Evolutionary conservation across 2,888 invertebrate genomes (phyloP), one percentile per base, ranked within the genome.

Genomic region (Mesochorus sp.): DNA sequence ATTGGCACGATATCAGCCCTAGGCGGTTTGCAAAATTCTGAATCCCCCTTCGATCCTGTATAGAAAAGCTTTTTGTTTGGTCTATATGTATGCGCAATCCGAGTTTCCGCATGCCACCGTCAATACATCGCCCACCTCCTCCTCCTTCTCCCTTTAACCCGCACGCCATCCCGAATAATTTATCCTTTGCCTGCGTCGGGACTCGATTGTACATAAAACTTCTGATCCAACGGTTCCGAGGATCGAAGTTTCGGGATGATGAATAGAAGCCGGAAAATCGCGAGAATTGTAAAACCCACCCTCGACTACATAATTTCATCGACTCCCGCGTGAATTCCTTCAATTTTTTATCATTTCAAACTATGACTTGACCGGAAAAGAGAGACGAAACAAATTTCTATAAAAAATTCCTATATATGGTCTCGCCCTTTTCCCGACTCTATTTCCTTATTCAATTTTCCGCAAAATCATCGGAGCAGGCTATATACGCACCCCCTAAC

Each of bases 1-100:
- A 85, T 84, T 84, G 85, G 84, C 85, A 82, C 78, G 78, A 78
- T 80, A 85, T 82, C 84, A 82, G 82, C 80, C 53, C 53, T 21
- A 47, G 72, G 72, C 76, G 51, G 61, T 72, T 72, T 61, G 53
- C 44, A 42, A 76, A 72, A 72, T 72, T 72, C 72, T 37, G 14
- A 72, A 72, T 39, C 39, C 64, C 34, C 6, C 47, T 19, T 49
- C 28, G 17, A 17, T 17, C 19, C 26, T 49, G 12, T 67, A 28
- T 37, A n/a, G 24, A 53, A 61, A 53, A 76, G 76, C 67, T 71
- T 67, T 76, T 72, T 76, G 76, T 76, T 72, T 61, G 61, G 0
- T 12, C 8, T 55, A 31, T 57, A 64, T n/a, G n/a, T n/a, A n/a
- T 34, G 26, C 24, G 34, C 53, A 26, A 62, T 49, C 57, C 10